Percentiles rank a stretch among this genome's conserved stretches.
phyloP scores from a whole-genome alignment of 2,888 invertebrate genomes.

The Trichacis sp. region DNA sequence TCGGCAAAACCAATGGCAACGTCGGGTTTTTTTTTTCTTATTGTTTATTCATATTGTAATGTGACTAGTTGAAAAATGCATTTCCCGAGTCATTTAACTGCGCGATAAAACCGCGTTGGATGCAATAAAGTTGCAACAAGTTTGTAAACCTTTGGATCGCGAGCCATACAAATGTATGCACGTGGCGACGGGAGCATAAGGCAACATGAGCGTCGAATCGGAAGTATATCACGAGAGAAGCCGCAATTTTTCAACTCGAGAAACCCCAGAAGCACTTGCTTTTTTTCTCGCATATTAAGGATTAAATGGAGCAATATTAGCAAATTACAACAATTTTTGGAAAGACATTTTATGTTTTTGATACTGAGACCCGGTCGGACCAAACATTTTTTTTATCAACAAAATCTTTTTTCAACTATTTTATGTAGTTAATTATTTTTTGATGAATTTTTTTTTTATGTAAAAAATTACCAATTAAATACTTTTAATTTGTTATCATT shows the following conservation, averaged over 20 bases:
- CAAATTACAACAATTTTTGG: too few relatives aligned
- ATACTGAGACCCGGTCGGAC: too few relatives aligned
- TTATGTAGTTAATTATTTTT: too few relatives aligned
- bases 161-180: conserved; percentile 25
- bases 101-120: not conserved
- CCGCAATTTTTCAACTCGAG: conserved; percentile 27
- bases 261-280: conserved; percentile 21
- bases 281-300: not conserved
- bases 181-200: conserved; percentile 7
- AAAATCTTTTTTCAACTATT: too few relatives aligned
- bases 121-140: conserved; percentile 1
- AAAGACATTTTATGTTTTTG: too few relatives aligned
- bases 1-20: not conserved
- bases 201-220: conserved; percentile 8
- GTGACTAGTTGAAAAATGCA: not conserved
- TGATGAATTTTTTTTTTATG: too few relatives aligned
- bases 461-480: too few relatives aligned
- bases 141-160: not conserved
- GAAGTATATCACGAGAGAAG: conserved; percentile 26
- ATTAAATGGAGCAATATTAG: too few relatives aligned
- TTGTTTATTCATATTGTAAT: too few relatives aligned
- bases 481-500: too few relatives aligned
- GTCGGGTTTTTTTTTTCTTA: too few relatives aligned
- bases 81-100: not conserved
- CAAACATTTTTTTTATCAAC: too few relatives aligned